Evolutionary conservation across 2,888 invertebrate genomes (phyloP).

Genomic region (Agriopis marginaria): DNA sequence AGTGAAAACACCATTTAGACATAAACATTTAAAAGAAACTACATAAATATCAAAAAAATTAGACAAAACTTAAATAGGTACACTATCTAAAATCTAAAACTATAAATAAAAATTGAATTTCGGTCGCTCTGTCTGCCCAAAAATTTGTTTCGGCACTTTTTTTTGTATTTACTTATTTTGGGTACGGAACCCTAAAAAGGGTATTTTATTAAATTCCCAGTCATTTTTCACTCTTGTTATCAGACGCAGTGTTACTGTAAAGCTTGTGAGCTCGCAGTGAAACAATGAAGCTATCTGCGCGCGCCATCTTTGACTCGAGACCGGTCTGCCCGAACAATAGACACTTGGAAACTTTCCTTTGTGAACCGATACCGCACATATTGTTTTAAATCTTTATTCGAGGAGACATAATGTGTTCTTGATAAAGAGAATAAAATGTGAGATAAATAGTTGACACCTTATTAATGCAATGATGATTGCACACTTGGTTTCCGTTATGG

Average conservation of each 20-base stretch:
- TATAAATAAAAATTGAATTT: too few relatives aligned
- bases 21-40: too few relatives aligned
- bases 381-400: conserved; percentile 10
- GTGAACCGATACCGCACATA: conserved; percentile 21
- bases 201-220: not conserved
- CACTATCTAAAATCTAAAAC: too few relatives aligned
- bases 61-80: too few relatives aligned
- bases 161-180: too few relatives aligned
- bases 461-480: not conserved
- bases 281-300: conserved; percentile 12
- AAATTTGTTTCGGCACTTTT: too few relatives aligned
- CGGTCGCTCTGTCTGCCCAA: too few relatives aligned
- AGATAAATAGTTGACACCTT: not conserved
- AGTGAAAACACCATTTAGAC: too few relatives aligned
- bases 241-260: conserved; percentile 3
- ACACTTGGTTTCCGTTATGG: too few relatives aligned
- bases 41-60: too few relatives aligned
- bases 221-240: conserved; percentile 11
- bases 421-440: not conserved
- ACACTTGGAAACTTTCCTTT: conserved; percentile 18
- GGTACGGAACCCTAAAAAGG: too few relatives aligned
- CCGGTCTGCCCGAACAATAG: conserved; percentile 9
- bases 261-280: not conserved
- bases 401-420: conserved; percentile 11
- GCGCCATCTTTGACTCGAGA: conserved; percentile 16